Evolutionary conservation across 2,113 vertebrate genomes (phyloP).

Genomic region (Callocephalon fimbriatum): DNA sequence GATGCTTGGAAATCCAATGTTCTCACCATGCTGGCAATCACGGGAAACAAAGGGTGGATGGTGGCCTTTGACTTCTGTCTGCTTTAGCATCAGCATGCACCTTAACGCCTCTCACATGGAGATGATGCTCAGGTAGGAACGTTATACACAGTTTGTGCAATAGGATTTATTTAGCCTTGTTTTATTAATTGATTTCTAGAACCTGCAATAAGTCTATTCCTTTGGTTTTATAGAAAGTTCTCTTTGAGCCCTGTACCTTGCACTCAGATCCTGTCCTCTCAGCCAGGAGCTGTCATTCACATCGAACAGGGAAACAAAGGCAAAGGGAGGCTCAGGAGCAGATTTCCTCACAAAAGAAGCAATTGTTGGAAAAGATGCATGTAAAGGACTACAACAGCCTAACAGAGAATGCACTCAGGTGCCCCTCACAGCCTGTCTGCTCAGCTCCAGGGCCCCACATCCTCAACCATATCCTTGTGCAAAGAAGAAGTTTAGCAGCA

Average conservation of each 20-base stretch:
- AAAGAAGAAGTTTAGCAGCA: no score
- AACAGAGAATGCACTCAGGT: accelerated
- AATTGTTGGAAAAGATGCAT: not conserved
- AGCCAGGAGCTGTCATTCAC: not conserved
- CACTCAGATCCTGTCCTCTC: not conserved
- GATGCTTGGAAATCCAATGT: not conserved
- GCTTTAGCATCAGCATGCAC: accelerated
- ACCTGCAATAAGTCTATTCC: not conserved
- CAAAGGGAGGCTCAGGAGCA: not conserved
- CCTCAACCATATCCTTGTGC: no score
- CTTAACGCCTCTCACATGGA: not conserved
- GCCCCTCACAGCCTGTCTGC: not conserved
- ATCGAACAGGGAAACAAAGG: not conserved
- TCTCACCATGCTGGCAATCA: not conserved
- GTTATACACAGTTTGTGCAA: accelerated
- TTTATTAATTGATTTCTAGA: not conserved
- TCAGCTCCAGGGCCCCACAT: not conserved
- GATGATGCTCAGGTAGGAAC: not conserved
- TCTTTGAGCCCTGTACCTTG: not conserved
- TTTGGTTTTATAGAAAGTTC: not conserved
- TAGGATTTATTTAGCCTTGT: not conserved
- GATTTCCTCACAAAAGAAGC: not conserved
- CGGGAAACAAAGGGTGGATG: not conserved
- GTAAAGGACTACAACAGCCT: not conserved
- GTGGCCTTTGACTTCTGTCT: not conserved